These are phyloP conservation scores for Aphodius sticticus DNA, from an alignment of 2,888 invertebrate genomes.

Conservation along the genomic window DNA sequence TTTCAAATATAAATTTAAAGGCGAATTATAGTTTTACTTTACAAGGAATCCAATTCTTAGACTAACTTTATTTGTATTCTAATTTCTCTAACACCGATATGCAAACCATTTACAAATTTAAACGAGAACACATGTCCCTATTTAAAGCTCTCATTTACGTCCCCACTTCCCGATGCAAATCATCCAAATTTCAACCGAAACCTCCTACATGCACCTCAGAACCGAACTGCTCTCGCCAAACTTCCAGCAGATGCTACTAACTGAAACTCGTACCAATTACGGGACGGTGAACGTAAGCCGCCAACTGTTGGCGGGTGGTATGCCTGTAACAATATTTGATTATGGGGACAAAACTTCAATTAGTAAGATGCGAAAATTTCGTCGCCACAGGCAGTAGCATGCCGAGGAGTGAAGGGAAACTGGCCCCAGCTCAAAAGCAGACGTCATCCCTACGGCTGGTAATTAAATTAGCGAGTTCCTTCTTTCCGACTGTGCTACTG, in stretches of 20 bases:
- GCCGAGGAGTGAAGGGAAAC: background rate
- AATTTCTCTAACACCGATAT: no score
- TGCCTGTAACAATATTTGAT: constrained; percentile 20
- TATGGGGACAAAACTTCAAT: constrained; percentile 17
- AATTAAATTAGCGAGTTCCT: constrained; percentile 35
- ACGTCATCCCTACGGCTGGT: constrained; percentile 9
- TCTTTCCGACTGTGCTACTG: constrained; percentile 20
- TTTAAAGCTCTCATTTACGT: background rate
- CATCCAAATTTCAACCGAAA: background rate
- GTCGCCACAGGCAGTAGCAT: background rate
- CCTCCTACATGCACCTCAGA: background rate
- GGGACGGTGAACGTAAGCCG: background rate
- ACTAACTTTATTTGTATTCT: no score
- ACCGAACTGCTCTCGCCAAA: background rate
- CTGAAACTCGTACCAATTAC: background rate
- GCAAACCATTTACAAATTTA: no score
- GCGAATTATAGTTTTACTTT: no score
- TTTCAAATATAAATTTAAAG: no score
- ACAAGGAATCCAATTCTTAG: no score
- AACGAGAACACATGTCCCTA: no score
- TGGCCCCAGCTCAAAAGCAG: background rate
- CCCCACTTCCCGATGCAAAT: background rate
- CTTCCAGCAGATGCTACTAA: background rate
- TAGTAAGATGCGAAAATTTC: constrained; percentile 11
- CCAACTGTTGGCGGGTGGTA: background rate